A percentile compares a stretch with the other conserved stretches of the same genome.
phyloP scores from a whole-genome alignment of 1,140 invertebrate species.

The Ptiloglossa arizonensis region DNA sequence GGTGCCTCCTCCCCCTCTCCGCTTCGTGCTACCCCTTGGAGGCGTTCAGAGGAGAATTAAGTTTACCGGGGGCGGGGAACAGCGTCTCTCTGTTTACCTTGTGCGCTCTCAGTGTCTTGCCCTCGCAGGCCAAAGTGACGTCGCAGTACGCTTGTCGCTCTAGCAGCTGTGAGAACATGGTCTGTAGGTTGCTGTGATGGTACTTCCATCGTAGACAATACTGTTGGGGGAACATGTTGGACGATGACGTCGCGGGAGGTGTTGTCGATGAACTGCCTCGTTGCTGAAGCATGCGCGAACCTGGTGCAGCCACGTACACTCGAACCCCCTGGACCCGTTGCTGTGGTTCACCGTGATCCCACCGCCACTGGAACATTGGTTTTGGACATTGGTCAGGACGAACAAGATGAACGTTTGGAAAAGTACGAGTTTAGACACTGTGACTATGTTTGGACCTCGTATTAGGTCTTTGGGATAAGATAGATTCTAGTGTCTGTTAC shows the following conservation, averaged over 20 bases:
- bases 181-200: slow-evolving; percentile 93
- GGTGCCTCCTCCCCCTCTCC: too few species aligned
- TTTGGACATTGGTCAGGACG: too few species aligned
- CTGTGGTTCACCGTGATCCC: slow-evolving; percentile 65
- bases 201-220: slow-evolving; percentile 96
- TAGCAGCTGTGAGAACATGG: slow-evolving; percentile 93
- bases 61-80: too few species aligned
- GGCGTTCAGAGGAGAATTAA: too few species aligned
- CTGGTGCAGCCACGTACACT: slow-evolving; percentile 65
- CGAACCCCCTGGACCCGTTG: slow-evolving; percentile 59
- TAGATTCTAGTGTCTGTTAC: too few species aligned
- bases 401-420: too few species aligned
- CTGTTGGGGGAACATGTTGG: slow-evolving; percentile 89
- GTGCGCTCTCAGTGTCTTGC: slow-evolving; percentile 92
- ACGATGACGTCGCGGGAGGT: slow-evolving; percentile 61
- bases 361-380: slow-evolving; percentile 40
- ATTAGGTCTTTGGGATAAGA: too few species aligned
- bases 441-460: too few species aligned
- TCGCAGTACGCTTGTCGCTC: slow-evolving; percentile 95
- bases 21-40: too few species aligned
- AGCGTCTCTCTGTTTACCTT: slow-evolving; percentile 88
- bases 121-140: slow-evolving; percentile 94
- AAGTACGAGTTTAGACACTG: too few species aligned
- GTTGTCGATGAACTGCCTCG: slow-evolving; percentile 65
- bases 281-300: slow-evolving; percentile 78